Percentiles rank a stretch among this genome's conserved stretches.
phyloP scores from a whole-genome alignment of 1,140 invertebrate species.

The Hyphantria cunea region DNA sequence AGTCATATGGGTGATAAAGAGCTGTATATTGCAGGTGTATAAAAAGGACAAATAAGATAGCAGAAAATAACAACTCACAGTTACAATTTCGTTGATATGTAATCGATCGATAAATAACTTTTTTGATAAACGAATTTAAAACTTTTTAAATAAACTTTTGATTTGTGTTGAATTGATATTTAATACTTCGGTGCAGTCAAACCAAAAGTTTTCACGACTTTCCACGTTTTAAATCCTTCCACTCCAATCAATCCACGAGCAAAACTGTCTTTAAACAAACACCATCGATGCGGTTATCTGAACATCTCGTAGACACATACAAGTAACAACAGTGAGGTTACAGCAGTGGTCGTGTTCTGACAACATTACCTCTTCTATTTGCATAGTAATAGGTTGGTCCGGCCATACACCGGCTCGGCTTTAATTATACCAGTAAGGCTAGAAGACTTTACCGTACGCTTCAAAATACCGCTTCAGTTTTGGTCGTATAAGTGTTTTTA shows the following conservation, averaged over 20 bases:
- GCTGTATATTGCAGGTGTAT: too few relatives aligned
- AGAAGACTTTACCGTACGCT: conserved; percentile 5
- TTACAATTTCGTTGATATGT: too few relatives aligned
- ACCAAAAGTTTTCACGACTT: too few relatives aligned
- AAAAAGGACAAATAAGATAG: too few relatives aligned
- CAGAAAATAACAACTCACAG: too few relatives aligned
- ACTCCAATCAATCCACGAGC: neutral
- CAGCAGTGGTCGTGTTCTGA: conserved; percentile 36
- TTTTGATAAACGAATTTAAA: too few relatives aligned
- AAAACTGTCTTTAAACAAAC: neutral
- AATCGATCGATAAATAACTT: too few relatives aligned
- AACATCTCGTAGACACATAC: conserved; percentile 25
- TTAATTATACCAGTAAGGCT: conserved; percentile 47
- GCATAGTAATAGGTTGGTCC: conserved; percentile 64
- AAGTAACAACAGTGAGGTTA: conserved; percentile 16
- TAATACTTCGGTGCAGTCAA: too few relatives aligned
- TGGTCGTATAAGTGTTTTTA: conserved; percentile 28
- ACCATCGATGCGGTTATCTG: conserved; percentile 15
- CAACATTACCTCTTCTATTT: conserved; percentile 59
- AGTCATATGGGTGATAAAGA: too few relatives aligned
- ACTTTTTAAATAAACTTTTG: too few relatives aligned
- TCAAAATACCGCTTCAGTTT: conserved; percentile 17
- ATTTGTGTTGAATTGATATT: too few relatives aligned
- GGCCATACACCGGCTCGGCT: conserved; percentile 42
- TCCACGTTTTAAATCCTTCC: neutral